Conservation (phyloP, 2,888 invertebrate species). For the Andrena flavipes region DNA sequence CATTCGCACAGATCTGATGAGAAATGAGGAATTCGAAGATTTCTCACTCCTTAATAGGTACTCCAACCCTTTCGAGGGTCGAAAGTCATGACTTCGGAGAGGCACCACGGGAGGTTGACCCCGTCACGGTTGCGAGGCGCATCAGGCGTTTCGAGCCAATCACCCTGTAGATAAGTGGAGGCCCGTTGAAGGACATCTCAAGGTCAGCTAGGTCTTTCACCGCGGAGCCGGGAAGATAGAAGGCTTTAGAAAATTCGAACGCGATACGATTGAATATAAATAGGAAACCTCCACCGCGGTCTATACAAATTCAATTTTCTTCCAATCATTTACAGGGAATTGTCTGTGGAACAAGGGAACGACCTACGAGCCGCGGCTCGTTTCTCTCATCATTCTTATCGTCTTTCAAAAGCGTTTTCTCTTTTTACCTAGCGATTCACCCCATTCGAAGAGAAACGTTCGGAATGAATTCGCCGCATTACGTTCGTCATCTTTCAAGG, state of each 20-base stretch:
- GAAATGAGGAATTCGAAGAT: no score
- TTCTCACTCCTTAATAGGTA: no score
- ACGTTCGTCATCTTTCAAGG: background rate
- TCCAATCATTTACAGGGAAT: background rate
- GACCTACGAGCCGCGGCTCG: slow-evolving; percentile 22
- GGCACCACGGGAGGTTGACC: no score
- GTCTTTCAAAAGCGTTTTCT: slow-evolving; percentile 44
- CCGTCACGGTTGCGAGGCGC: no score
- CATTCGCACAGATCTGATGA: no score
- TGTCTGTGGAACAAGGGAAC: slow-evolving; percentile 29
- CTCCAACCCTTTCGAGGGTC: no score
- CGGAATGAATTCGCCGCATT: background rate
- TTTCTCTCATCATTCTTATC: slow-evolving; percentile 62
- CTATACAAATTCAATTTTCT: background rate
- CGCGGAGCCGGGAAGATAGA: background rate
- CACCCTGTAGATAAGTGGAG: background rate
- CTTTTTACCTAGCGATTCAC: background rate
- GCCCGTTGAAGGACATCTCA: background rate
- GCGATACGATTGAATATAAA: no score
- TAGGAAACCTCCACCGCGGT: no score
- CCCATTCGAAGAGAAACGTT: background rate
- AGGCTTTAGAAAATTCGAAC: background rate
- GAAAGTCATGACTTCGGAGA: no score
- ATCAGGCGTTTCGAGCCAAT: no score
- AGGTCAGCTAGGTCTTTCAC: background rate